A percentile compares a stretch with the other conserved stretches of the same genome.
Evolutionary conservation across 2,113 vertebrate species (phyloP).

Genomic region (Lontra canadensis): DNA sequence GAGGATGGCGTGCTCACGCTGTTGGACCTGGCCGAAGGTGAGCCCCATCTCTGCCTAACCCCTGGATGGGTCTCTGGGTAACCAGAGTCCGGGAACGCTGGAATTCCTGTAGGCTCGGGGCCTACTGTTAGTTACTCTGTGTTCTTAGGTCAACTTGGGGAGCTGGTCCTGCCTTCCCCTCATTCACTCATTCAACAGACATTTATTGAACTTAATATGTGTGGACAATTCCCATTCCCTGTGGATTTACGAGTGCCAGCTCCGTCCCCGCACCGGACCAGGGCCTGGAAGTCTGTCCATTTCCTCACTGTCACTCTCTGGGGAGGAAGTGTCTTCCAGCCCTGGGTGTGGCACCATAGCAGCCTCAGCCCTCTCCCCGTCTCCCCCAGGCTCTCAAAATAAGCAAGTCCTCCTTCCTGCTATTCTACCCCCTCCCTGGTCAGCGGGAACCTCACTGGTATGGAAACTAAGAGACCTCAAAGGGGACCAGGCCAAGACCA

Average conservation of each 20-base stretch:
- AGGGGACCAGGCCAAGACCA: rapidly evolving
- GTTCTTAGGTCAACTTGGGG: background rate
- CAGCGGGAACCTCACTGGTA: background rate
- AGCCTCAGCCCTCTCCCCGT: background rate
- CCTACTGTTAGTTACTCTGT: background rate
- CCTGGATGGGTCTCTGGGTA: background rate
- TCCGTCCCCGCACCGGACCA: background rate
- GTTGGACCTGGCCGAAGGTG: slow-evolving; percentile 89
- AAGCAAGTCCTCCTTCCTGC: background rate
- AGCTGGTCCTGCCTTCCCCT: background rate
- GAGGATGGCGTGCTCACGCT: slow-evolving; percentile 86
- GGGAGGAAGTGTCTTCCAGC: background rate
- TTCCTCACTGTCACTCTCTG: background rate
- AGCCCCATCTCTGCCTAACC: background rate
- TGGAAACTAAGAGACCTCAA: background rate
- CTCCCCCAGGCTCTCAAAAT: background rate
- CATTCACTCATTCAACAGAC: background rate
- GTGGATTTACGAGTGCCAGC: too few species aligned
- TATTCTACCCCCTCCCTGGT: too few species aligned
- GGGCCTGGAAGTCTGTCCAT: background rate
- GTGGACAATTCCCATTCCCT: background rate
- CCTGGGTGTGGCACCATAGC: background rate
- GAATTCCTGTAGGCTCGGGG: background rate
- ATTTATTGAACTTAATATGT: too few species aligned
- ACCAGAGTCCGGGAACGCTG: rapidly evolving